Base-by-base conservation (phyloP, 2,888 invertebrate species). In the Sabatieria punctata region DNA sequence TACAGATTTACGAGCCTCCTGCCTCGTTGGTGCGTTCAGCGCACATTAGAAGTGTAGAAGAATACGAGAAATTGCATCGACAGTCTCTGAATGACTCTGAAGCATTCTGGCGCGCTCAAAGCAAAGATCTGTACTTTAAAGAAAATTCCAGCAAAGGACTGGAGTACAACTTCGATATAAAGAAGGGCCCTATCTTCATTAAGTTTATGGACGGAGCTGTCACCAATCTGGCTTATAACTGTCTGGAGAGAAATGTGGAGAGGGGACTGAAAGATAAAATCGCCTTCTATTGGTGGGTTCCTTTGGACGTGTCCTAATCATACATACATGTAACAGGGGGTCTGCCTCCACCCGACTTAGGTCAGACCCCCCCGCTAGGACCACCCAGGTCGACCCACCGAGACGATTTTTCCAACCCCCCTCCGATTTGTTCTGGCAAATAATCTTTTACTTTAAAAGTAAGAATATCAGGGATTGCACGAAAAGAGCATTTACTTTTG, bases 221-320 rank as follows among this genome's bases (percentile, higher is more conserved):
- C 21, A 95, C 93, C 36, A 97, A 97, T 68, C 78, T 95, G 53
- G 85, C 85, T 65, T 97, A 88, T 71, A 97, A 97, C 72, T 74
- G 85, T 44, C 72, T 97, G 57, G 95, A 97, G 70, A 77, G 84
- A 52, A 84, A 88, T 68, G 78, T 97, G 46, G 77, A 82, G 60
- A 81, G 79, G 57, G 89, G 89, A 18, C 71, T 80, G 52, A 91
- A 86, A 25, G 84, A 89, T 59, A 84, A 80, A 66, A 75, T 89
- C 52, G 91, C 91, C 21, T 93, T 79, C 71, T 86, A 85, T 67
- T 95, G 93, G 93, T 91, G 71, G 79, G 82, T 41, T 21, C 6
- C 15, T 41, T 41, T 46, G 26, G 45, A 27, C 30, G 6, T 41
- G 24, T 24, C 40, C n/a, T n/a, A n/a, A n/a, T n/a, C n/a, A n/a